phyloP scores from a whole-genome alignment of 2,113 vertebrate species.

The Anthoscopus minutus region DNA sequence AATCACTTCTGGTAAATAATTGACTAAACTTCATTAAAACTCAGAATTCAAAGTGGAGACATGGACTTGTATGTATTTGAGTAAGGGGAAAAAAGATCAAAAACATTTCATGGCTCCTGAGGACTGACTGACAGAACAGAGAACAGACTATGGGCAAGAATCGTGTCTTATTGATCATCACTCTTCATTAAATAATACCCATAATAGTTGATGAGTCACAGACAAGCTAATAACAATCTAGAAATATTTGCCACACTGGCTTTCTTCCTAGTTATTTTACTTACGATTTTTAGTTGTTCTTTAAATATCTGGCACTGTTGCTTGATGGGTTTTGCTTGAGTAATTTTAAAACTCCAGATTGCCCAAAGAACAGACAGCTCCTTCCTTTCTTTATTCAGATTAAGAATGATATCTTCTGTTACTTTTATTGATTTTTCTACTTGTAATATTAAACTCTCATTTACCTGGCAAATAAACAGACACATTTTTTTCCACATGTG shows the following conservation, averaged over 20 bases:
- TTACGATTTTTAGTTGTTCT: slow-evolving; percentile 79
- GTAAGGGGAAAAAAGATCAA: neutral
- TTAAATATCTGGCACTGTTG: slow-evolving; percentile 75
- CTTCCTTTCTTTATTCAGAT: slow-evolving; percentile 68
- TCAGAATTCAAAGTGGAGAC: neutral
- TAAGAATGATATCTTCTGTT: slow-evolving; percentile 65
- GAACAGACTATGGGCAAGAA: neutral
- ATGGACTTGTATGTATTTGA: neutral
- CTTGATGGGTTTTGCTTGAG: slow-evolving; percentile 68
- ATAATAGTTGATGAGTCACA: neutral
- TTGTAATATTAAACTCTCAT: slow-evolving; percentile 66
- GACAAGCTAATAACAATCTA: neutral
- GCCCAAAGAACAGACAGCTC: slow-evolving; percentile 73
- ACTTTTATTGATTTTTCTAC: slow-evolving; percentile 56
- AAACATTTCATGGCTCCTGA: neutral
- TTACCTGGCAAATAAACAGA: slow-evolving; percentile 69
- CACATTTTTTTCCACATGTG: neutral
- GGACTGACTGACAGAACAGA: neutral
- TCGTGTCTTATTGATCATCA: neutral
- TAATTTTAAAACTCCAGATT: slow-evolving; percentile 70
- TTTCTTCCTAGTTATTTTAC: neutral
- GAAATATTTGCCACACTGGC: neutral
- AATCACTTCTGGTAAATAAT: neutral
- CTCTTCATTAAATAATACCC: neutral
- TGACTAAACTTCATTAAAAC: neutral